phyloP scores from a whole-genome alignment of 2,888 invertebrate genomes.

The Laspeyria flexula region DNA sequence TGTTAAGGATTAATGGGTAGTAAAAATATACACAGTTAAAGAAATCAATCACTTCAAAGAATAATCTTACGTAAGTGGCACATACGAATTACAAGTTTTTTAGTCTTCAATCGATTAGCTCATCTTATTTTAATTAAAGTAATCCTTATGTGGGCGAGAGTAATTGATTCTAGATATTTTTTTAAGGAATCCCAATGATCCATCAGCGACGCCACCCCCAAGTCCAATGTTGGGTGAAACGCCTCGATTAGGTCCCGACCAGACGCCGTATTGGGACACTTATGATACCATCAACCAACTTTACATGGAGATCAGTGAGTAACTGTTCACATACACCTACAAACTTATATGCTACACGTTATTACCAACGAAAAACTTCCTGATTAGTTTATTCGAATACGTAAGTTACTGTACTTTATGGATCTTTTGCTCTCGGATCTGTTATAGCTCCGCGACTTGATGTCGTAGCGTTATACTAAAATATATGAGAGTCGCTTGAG shows the following conservation, averaged over 20 bases:
- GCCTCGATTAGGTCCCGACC: conserved; percentile 72
- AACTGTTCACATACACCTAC: conserved; percentile 35
- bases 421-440: conserved; percentile 11
- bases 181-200: conserved; percentile 89
- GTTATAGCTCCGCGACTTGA: conserved; percentile 22
- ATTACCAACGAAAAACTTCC: conserved; percentile 26
- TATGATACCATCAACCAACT: conserved; percentile 96
- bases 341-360: conserved; percentile 3
- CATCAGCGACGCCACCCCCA: conserved; percentile 85
- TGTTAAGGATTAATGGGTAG: too few species aligned
- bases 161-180: too few species aligned
- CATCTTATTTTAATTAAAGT: too few species aligned
- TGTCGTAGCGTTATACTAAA: conserved; percentile 18
- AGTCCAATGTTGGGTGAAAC: conserved; percentile 73
- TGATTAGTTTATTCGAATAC: conserved; percentile 35
- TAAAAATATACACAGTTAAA: too few species aligned
- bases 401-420: conserved; percentile 27
- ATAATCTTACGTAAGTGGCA: too few species aligned
- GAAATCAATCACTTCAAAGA: too few species aligned
- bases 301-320: conserved; percentile 92
- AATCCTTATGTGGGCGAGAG: too few species aligned
- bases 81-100: too few species aligned
- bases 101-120: too few species aligned
- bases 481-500: conserved; percentile 12
- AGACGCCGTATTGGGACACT: conserved; percentile 94